phyloP scores from a whole-genome alignment of 2,113 vertebrate species.

The Trichomycterus rosablanca region DNA sequence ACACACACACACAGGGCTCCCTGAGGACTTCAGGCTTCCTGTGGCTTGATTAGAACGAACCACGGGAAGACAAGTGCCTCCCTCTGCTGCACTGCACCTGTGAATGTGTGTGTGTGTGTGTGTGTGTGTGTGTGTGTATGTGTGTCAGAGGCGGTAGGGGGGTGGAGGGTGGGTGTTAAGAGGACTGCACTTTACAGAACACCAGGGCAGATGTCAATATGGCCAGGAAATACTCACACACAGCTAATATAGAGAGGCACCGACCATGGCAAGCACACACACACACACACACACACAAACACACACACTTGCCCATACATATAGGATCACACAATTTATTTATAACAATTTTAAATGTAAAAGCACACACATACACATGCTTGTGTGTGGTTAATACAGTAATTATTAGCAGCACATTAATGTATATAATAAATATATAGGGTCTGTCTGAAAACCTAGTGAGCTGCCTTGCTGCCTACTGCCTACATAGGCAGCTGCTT shows the following conservation, averaged over 20 bases:
- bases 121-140: constrained; percentile 33
- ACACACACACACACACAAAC: constrained; percentile 12
- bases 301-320: background rate
- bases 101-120: constrained; percentile 62
- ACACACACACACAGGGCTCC: constrained; percentile 41
- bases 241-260: constrained; percentile 10
- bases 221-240: constrained; percentile 23
- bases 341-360: too few species aligned
- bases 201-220: constrained; percentile 37
- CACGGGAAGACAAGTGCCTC: constrained; percentile 83
- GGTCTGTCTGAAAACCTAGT: too few species aligned
- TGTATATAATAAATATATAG: too few species aligned
- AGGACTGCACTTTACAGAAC: constrained; percentile 17
- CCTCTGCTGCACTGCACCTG: constrained; percentile 74
- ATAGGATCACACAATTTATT: background rate
- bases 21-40: constrained; percentile 65
- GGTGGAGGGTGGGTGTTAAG: constrained; percentile 4
- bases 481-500: too few species aligned
- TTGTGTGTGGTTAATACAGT: too few species aligned
- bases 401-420: too few species aligned
- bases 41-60: constrained; percentile 81
- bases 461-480: too few species aligned
- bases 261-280: background rate
- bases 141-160: too few species aligned
- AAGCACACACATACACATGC: background rate